A percentile compares a stretch with the other conserved stretches of the same genome.
These are phyloP conservation scores for Psittacula derbiana DNA, from an alignment of 2,797 vertebrate species.

Conservation along the genomic window DNA sequence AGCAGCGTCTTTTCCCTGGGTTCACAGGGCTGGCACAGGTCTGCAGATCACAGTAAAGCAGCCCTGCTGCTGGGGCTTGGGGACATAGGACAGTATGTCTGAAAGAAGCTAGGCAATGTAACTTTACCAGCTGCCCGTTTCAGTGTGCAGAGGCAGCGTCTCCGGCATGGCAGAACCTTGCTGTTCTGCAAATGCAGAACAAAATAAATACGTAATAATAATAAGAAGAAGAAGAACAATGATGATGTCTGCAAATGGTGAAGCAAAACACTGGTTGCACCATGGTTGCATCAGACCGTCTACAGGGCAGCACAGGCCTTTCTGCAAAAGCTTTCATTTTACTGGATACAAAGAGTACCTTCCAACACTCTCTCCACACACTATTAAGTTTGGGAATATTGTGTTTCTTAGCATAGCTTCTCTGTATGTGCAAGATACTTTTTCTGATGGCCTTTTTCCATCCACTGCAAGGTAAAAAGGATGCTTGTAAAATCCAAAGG, in stretches of 20 bases:
- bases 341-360: not conserved
- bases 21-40: not conserved
- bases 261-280: not conserved
- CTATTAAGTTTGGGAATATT: not conserved
- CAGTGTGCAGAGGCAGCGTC: not conserved
- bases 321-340: not conserved
- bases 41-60: not conserved
- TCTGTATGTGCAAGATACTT: not conserved
- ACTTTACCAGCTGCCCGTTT: not conserved
- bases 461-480: not conserved
- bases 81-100: rapidly evolving
- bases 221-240: not conserved
- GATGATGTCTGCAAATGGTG: not conserved
- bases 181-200: not conserved
- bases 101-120: not conserved
- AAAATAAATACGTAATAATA: not conserved
- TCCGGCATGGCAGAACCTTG: not conserved
- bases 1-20: not conserved
- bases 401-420: not conserved
- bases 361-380: not conserved
- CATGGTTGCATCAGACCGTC: not conserved
- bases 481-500: not conserved
- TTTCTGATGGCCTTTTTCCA: not conserved
- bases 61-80: not conserved
- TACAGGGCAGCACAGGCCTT: not conserved